phyloP scores from a whole-genome alignment of 2,113 vertebrate genomes.

The Hypanus sabinus region DNA sequence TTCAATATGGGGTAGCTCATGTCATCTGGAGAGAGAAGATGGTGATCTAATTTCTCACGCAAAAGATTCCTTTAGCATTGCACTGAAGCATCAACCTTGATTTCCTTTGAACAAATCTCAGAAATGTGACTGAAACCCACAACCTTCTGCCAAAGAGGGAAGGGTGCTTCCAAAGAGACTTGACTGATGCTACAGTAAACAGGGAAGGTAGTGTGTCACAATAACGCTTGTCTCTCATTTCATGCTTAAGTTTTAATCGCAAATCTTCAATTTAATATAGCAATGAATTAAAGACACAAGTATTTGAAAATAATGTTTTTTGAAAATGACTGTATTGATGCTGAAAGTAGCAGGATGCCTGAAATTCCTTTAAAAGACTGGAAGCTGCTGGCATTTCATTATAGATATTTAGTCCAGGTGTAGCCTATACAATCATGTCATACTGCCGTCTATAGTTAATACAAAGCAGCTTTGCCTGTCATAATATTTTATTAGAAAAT shows the following conservation, averaged over 20 bases:
- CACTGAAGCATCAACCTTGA: too few species aligned
- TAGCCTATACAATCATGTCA: background rate
- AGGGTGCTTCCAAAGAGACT: too few species aligned
- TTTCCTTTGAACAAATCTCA: too few species aligned
- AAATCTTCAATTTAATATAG: background rate
- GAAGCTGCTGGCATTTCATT: background rate
- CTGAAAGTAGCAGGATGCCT: background rate
- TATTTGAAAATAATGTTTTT: background rate
- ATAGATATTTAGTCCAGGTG: constrained; percentile 8
- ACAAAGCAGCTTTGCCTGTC: constrained; percentile 18
- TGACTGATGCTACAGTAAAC: too few species aligned
- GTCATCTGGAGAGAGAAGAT: too few species aligned
- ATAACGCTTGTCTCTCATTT: background rate
- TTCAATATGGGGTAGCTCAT: too few species aligned
- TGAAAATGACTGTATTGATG: background rate
- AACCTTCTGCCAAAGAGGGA: too few species aligned
- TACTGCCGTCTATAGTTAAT: background rate
- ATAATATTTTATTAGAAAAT: constrained; percentile 22
- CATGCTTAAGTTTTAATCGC: background rate
- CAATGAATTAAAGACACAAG: background rate
- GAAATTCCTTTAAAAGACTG: constrained; percentile 5
- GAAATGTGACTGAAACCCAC: too few species aligned
- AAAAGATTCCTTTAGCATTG: too few species aligned
- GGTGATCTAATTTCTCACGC: too few species aligned
- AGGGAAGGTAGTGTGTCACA: too few species aligned